Evolutionary conservation across 2,113 vertebrate species (phyloP).

Genomic region (Antigone vipio): DNA sequence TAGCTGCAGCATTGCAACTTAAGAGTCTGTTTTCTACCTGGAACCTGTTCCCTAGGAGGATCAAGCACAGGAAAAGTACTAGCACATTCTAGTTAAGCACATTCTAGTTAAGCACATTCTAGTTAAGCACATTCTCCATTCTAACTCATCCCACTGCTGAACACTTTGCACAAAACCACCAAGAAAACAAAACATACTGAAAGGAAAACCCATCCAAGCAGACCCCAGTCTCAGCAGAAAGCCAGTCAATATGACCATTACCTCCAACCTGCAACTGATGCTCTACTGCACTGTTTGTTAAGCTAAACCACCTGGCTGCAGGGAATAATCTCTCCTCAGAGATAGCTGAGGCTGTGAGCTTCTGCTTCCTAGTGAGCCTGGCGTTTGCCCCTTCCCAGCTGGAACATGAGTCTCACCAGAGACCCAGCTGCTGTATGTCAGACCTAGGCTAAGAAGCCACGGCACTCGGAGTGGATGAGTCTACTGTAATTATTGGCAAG

Average conservation of each 20-base stretch:
- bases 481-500: neutral
- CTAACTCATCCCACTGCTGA: neutral
- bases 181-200: neutral
- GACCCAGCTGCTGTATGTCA: neutral
- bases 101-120: neutral
- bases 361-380: neutral
- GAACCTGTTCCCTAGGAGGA: neutral
- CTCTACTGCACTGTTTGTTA: neutral
- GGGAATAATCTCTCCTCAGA: neutral
- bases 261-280: neutral
- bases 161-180: neutral
- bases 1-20: neutral
- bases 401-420: neutral
- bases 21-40: neutral
- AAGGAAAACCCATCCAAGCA: neutral
- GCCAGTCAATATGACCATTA: neutral
- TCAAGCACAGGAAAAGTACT: neutral
- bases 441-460: neutral
- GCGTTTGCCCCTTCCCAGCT: conserved; percentile 13
- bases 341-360: neutral
- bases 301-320: neutral
- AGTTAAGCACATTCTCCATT: neutral
- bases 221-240: neutral
- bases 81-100: neutral
- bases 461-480: neutral